Evolutionary conservation across 2,113 vertebrate species (phyloP).

Genomic region (Platichthys flesus): DNA sequence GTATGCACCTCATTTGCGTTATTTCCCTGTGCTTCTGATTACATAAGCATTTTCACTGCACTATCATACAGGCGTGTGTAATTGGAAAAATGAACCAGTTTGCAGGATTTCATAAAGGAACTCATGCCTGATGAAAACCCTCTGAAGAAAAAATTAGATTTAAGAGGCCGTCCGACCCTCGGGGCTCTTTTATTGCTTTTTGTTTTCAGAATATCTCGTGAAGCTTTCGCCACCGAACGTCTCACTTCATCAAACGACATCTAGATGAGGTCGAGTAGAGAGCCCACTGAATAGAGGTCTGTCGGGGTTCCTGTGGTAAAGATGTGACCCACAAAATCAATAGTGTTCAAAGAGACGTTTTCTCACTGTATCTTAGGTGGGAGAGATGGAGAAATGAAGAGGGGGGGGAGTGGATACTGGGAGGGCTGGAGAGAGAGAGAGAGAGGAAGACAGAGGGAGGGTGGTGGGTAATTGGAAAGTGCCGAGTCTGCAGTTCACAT

Average conservation of each 20-base stretch:
- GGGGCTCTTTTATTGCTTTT: background rate
- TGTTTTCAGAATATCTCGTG: slow-evolving; percentile 27
- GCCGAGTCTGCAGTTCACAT: slow-evolving; percentile 26
- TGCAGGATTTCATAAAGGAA: background rate
- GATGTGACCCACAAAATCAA: slow-evolving; percentile 62
- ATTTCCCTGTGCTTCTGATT: background rate
- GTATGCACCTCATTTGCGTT: background rate
- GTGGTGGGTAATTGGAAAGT: slow-evolving; percentile 57
- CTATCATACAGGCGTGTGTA: background rate
- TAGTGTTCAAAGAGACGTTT: slow-evolving; percentile 66
- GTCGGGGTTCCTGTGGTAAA: slow-evolving; percentile 20
- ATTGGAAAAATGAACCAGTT: background rate
- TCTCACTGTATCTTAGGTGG: slow-evolving; percentile 38
- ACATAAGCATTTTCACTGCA: background rate
- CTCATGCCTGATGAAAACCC: background rate
- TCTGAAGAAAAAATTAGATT: slow-evolving; percentile 7
- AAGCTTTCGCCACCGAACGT: slow-evolving; percentile 1
- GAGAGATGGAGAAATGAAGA: slow-evolving; percentile 13
- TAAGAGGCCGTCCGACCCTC: background rate
- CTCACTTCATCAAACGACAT: slow-evolving; percentile 44
- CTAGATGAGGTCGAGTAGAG: background rate
- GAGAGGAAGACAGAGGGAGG: background rate
- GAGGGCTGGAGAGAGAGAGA: background rate
- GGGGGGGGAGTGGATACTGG: background rate
- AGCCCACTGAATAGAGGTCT: slow-evolving; percentile 22